phyloP scores from a whole-genome alignment of 2,113 vertebrate genomes.

The Bubo bubo region DNA sequence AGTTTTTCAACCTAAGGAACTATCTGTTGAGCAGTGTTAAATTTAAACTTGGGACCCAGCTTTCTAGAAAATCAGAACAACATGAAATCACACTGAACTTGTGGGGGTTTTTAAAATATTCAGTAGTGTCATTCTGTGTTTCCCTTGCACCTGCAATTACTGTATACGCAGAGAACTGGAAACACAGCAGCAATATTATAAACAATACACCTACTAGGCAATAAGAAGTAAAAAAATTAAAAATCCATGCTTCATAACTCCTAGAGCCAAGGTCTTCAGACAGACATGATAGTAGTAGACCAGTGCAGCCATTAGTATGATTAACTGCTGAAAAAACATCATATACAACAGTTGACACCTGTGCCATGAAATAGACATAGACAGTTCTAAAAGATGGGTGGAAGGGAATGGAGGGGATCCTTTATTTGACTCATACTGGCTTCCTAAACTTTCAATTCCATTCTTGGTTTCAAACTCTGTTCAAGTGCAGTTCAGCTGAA shows the following conservation, averaged over 20 bases:
- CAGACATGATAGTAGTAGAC: not conserved
- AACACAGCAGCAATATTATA: not conserved
- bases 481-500: not conserved
- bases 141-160: not conserved
- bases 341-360: not conserved
- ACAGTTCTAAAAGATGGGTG: not conserved
- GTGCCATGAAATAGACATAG: not conserved
- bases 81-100: not conserved
- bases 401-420: not conserved
- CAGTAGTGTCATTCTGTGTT: not conserved
- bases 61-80: not conserved
- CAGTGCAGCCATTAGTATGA: not conserved
- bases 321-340: not conserved
- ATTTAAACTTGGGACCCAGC: not conserved
- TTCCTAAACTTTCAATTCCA: not conserved
- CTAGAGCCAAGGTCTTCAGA: not conserved
- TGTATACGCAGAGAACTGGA: not conserved
- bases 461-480: not conserved
- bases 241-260: not conserved
- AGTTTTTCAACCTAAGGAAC: not conserved
- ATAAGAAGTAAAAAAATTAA: accelerated
- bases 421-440: not conserved
- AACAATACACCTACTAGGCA: not conserved
- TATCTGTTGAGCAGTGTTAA: not conserved
- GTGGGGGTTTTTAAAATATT: not conserved